Percentiles rank a stretch among this genome's conserved stretches.
Conservation (phyloP, 2,797 vertebrate genomes). For the Diplodus puntazzo region DNA sequence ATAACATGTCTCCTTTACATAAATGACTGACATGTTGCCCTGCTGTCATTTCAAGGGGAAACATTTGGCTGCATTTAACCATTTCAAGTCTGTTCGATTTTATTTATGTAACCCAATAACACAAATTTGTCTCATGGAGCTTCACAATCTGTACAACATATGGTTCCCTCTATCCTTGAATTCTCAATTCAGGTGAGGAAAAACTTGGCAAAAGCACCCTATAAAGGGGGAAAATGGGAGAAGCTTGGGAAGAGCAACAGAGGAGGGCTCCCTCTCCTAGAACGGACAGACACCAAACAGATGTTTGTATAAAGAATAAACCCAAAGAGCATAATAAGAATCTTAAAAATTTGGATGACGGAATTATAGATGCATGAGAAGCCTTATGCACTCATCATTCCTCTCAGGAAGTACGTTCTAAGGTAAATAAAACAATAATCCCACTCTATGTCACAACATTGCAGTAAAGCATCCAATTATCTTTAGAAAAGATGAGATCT, state of each 20-base stretch:
- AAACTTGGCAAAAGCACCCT: background rate
- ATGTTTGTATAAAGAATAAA: background rate
- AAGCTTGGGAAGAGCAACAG: background rate
- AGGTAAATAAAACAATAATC: constrained; percentile 8
- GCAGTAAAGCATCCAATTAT: background rate
- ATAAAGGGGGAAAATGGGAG: background rate
- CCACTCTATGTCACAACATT: background rate
- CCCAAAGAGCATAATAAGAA: background rate
- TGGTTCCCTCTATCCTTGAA: background rate
- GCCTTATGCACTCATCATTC: background rate
- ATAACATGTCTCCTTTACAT: too few species aligned
- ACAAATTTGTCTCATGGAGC: background rate
- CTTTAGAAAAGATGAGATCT: background rate
- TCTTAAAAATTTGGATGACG: background rate
- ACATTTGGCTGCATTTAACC: background rate
- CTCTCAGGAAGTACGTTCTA: background rate
- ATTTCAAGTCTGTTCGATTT: background rate
- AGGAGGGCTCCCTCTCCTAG: background rate
- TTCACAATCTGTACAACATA: background rate
- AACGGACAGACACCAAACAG: background rate
- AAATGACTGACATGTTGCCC: background rate
- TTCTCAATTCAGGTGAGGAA: background rate
- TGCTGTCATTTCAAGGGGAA: background rate
- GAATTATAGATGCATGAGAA: background rate
- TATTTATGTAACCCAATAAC: background rate